Evolutionary conservation across 2,113 vertebrate species (phyloP), one percentile per base, ranked within the genome.

Genomic region (Paedocypris sp.): DNA sequence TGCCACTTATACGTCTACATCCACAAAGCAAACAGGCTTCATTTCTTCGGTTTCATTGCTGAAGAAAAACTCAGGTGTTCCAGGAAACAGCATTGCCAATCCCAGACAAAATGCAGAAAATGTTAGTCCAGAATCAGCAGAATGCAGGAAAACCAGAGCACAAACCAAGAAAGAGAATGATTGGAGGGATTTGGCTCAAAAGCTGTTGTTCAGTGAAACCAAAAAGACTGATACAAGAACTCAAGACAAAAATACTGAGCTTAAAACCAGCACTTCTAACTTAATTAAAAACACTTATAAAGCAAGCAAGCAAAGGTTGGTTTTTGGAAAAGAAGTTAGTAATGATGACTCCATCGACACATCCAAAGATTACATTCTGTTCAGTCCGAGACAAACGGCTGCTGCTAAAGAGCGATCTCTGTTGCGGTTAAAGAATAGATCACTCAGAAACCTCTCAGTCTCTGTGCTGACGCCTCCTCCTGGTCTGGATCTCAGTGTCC

Each of bases 381-480:
- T 89, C 60, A 87, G 81, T 61, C 84, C 87, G 25, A 80, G 67
- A 25, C 76, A 42, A 19, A 68, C 60, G 26, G 80, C 68, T 39
- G 70, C 75, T 58, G 70, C 81, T 41, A 72, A 66, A 59, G 77
- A 85, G 67, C 74, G 46, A 59, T 65, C 71, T 61, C 54, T 71
- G 63, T 67, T 60, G 19, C 78, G 70, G 25, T 64, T 59, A 45
- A 57, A 41, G 28, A 19, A 52, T 15, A 20, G 38, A 59, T 64
- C 59, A 1, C 26, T 67, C 1, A 75, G 74, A 68, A 79, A 69
- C 41, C 72, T 70, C 2, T 71, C 78, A 0, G 18, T 74, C 9
- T 77, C 83, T 0, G 88, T 90, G 36, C 83, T 93, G 31, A 91
- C 86, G 2, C 85, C 89, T 5, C 91, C 91, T 2, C 75, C 79